Evolutionary conservation across 2,797 vertebrate genomes (phyloP).

Genomic region (Dicrostonyx torquatus): DNA sequence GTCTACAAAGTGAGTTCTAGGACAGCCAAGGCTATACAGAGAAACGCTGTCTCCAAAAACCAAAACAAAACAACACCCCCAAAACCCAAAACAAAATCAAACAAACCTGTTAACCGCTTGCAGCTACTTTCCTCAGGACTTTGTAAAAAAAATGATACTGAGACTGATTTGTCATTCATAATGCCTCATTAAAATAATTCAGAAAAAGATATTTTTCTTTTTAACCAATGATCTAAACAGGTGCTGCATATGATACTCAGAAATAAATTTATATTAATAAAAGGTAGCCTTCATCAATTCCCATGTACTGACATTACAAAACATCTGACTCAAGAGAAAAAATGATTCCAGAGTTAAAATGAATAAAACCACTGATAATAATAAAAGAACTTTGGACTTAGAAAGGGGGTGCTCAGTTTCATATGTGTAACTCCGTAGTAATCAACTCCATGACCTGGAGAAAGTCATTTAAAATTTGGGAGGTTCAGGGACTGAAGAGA

Average conservation of each 20-base stretch:
- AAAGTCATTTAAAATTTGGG: slow-evolving; percentile 49
- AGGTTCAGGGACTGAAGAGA: background rate
- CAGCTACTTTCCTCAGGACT: slow-evolving; percentile 50
- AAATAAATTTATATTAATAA: slow-evolving; percentile 40
- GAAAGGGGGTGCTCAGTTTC: slow-evolving; percentile 33
- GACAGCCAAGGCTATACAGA: background rate
- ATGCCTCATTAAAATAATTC: slow-evolving; percentile 29
- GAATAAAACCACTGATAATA: slow-evolving; percentile 21
- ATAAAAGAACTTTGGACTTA: background rate
- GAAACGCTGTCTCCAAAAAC: background rate
- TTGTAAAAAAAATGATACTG: slow-evolving; percentile 21
- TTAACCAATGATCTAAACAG: slow-evolving; percentile 13
- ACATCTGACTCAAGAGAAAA: slow-evolving; percentile 39
- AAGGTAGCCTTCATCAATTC: slow-evolving; percentile 37
- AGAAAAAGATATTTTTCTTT: slow-evolving; percentile 4
- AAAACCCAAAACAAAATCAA: background rate
- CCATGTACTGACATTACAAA: slow-evolving; percentile 18
- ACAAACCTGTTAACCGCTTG: background rate
- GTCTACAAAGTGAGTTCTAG: background rate
- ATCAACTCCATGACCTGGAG: background rate
- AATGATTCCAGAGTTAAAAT: slow-evolving; percentile 12
- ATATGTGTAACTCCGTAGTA: background rate
- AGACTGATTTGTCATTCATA: slow-evolving; percentile 45
- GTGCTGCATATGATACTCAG: background rate
- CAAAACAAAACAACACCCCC: background rate